Evolutionary conservation across 1,140 invertebrate genomes (phyloP).

Genomic region (Matsumurasca onukii): DNA sequence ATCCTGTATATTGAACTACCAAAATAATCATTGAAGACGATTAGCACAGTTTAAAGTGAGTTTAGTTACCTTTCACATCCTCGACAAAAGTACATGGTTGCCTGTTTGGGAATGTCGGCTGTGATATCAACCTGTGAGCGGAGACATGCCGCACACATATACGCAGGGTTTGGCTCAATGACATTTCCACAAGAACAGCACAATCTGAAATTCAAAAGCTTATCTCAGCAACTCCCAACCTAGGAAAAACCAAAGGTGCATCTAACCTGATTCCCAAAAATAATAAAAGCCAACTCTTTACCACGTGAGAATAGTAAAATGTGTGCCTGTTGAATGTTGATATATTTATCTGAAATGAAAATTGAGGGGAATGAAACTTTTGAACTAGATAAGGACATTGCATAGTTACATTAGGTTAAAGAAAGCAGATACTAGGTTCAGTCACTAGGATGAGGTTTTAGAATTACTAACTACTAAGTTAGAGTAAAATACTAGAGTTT

Average conservation of each 20-base stretch:
- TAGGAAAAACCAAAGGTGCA: not conserved
- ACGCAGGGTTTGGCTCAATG: conserved; percentile 93
- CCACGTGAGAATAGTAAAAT: not conserved
- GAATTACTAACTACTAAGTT: no score
- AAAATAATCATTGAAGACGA: no score
- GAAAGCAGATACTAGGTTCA: no score
- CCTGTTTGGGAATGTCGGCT: conserved; percentile 95
- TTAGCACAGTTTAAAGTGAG: no score
- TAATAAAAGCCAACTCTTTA: not conserved
- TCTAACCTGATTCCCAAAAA: not conserved
- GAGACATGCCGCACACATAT: conserved; percentile 96
- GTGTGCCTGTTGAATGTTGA: not conserved
- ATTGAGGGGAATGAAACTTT: no score
- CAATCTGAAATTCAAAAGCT: conserved; percentile 53
- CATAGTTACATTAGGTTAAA: no score
- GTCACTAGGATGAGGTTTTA: no score
- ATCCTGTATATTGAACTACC: no score
- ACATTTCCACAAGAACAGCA: conserved; percentile 79
- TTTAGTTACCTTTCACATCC: conserved; percentile 77
- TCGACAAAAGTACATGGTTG: conserved; percentile 83
- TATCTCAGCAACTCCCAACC: no score
- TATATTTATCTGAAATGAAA: not conserved
- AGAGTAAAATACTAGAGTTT: no score
- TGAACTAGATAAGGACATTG: no score
- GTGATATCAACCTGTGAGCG: conserved; percentile 91